Percentiles rank a stretch among this genome's conserved stretches.
Conservation (phyloP, 2,888 invertebrate species). For the Ectemnius lituratus region DNA sequence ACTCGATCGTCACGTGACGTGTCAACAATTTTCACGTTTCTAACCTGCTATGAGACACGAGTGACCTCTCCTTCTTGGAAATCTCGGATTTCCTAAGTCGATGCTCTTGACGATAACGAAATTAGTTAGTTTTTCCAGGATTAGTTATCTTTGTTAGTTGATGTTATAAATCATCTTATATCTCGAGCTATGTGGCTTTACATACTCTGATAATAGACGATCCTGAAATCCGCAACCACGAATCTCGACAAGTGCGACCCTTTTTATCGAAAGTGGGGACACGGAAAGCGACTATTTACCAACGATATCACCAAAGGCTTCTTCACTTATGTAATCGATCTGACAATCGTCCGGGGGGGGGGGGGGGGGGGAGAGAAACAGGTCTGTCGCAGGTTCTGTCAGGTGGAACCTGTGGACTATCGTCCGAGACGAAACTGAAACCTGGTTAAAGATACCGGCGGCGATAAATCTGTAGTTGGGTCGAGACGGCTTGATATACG, state of each 20-base stretch:
- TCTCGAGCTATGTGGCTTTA: neutral
- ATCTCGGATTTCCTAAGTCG: neutral
- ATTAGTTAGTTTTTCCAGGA: neutral
- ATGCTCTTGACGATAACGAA: neutral
- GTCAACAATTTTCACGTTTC: slow-evolving; percentile 65
- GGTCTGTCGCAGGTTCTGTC: neutral
- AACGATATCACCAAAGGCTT: slow-evolving; percentile 30
- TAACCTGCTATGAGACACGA: slow-evolving; percentile 37
- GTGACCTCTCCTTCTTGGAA: too few relatives aligned
- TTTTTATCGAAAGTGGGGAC: too few relatives aligned
- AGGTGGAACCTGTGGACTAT: neutral
- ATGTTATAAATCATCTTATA: neutral
- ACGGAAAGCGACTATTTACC: too few relatives aligned
- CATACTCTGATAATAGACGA: too few relatives aligned
- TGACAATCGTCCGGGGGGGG: slow-evolving; percentile 36
- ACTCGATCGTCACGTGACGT: slow-evolving; percentile 64
- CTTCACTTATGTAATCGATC: slow-evolving; percentile 45
- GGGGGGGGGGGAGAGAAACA: slow-evolving; percentile 28
- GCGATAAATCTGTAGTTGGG: slow-evolving; percentile 29
- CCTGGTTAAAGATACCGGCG: slow-evolving; percentile 15
- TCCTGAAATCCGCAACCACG: neutral
- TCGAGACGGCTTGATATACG: slow-evolving; percentile 35
- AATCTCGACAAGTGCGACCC: neutral
- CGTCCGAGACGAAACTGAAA: slow-evolving; percentile 4
- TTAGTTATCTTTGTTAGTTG: neutral